Conservation (phyloP, 2,888 invertebrate species). For the Neria commutata region DNA sequence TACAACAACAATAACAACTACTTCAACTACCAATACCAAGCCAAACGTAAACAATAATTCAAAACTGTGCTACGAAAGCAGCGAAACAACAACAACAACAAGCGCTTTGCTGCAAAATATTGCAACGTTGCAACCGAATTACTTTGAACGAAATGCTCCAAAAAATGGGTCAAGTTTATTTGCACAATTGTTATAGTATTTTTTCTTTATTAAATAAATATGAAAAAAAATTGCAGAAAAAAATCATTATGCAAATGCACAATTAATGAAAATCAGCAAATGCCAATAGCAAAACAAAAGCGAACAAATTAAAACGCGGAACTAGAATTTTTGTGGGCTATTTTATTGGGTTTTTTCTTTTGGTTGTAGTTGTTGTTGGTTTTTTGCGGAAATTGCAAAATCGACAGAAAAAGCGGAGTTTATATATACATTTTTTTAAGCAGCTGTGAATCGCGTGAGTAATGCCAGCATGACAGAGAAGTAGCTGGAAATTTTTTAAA, state of each 20-base stretch:
- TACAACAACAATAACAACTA: too few relatives aligned
- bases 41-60: too few relatives aligned
- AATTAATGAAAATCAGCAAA: background rate
- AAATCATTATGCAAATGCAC: too few relatives aligned
- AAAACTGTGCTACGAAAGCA: background rate
- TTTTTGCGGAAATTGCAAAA: background rate
- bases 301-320: background rate
- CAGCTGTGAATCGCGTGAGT: too few relatives aligned
- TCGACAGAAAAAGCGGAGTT: background rate
- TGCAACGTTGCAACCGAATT: background rate
- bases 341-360: too few relatives aligned
- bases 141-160: too few relatives aligned
- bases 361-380: too few relatives aligned
- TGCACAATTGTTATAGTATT: background rate
- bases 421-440: background rate
- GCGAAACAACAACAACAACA: background rate
- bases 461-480: too few relatives aligned
- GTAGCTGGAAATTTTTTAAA: too few relatives aligned
- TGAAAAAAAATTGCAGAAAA: too few relatives aligned
- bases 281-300: background rate
- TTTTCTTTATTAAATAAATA: too few relatives aligned
- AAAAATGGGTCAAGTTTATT: slow-evolving; percentile 16
- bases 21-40: too few relatives aligned
- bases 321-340: background rate
- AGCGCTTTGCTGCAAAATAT: background rate